These are phyloP conservation scores for Hydrozoanthus tunicans DNA, from an alignment of 64 coral and sea anemone species.

Conservation along the genomic window DNA sequence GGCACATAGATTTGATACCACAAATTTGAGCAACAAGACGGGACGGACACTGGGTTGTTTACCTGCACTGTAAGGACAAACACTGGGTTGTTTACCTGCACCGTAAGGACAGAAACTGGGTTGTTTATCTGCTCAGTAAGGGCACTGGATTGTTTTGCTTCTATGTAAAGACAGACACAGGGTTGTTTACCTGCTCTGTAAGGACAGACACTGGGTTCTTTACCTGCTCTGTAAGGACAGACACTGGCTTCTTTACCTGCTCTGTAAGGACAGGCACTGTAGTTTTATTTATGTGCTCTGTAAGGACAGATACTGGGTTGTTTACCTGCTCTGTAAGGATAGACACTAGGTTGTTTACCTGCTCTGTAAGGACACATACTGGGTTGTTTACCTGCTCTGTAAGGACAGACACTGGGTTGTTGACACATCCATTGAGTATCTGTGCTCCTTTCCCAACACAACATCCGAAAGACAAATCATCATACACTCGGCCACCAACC, in stretches of 20 bases:
- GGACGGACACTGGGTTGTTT: too few species aligned
- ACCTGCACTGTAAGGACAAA: conserved; percentile 3
- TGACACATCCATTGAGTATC: conserved; percentile 86
- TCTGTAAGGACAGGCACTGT: conserved; percentile 33
- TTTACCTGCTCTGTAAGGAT: conserved; percentile 68
- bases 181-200: conserved; percentile 55
- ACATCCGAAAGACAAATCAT: conserved; percentile 76
- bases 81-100: conserved; percentile 86
- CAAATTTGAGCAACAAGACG: too few species aligned
- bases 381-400: conserved; percentile 85
- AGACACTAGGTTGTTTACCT: conserved; percentile 61
- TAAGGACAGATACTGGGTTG: conserved; percentile 61
- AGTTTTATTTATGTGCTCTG: conserved; percentile 77
- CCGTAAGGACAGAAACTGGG: conserved; percentile 43
- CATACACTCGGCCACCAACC: conserved; percentile 89
- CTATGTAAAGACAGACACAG: conserved; percentile 34
- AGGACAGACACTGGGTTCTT: conserved; percentile 66
- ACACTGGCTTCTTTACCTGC: conserved; percentile 85
- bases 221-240: conserved; percentile 61
- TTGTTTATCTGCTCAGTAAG: conserved; percentile 78
- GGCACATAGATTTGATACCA: too few species aligned
- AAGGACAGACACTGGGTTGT: conserved; percentile 87
- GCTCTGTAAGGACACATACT: conserved; percentile 5
- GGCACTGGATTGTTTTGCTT: conserved; percentile 81
- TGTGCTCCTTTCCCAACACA: conserved; percentile 86